Conservation (phyloP, 2,888 invertebrate genomes). For the Caenorhabditis sulstoni region DNA sequence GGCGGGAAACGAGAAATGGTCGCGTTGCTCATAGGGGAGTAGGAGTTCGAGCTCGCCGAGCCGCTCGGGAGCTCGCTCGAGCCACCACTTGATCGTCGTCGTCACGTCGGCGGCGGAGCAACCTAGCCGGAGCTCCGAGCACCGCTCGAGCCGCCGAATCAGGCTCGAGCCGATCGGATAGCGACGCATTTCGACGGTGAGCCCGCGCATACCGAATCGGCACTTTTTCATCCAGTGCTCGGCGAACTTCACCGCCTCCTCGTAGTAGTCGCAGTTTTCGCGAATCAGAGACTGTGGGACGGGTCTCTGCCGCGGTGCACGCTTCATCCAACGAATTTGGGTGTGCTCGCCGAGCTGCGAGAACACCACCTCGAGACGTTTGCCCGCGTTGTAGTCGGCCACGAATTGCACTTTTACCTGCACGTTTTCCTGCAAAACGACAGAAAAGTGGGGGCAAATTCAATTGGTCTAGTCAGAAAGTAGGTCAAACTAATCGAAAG, state of each 20-base stretch:
- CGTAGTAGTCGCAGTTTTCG: constrained; percentile 8
- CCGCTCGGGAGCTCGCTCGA: neutral
- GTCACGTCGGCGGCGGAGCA: neutral
- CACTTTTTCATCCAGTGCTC: constrained; percentile 20
- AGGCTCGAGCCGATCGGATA: neutral
- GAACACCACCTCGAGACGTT: constrained; percentile 7
- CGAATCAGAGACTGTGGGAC: neutral
- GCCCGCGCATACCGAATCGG: neutral
- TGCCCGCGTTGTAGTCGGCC: constrained; percentile 4
- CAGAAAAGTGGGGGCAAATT: neutral
- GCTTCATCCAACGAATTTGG: constrained; percentile 11
- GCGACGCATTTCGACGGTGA: constrained; percentile 4
- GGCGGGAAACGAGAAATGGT: neutral
- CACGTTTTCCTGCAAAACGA: constrained; percentile 25
- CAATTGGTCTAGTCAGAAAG: neutral
- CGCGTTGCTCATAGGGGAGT: neutral
- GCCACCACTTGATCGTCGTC: constrained; percentile 4
- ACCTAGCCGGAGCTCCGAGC: neutral
- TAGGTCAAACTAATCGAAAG: no score
- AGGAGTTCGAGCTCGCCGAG: neutral
- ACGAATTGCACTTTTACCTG: constrained; percentile 4
- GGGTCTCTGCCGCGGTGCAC: neutral
- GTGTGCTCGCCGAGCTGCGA: constrained; percentile 17
- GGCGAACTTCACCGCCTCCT: constrained; percentile 21
- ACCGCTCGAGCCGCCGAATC: neutral